Evolutionary conservation across 2,797 vertebrate species (phyloP), one percentile per base, ranked within the genome.

Genomic region (Schizopygopsis malacanthus): DNA sequence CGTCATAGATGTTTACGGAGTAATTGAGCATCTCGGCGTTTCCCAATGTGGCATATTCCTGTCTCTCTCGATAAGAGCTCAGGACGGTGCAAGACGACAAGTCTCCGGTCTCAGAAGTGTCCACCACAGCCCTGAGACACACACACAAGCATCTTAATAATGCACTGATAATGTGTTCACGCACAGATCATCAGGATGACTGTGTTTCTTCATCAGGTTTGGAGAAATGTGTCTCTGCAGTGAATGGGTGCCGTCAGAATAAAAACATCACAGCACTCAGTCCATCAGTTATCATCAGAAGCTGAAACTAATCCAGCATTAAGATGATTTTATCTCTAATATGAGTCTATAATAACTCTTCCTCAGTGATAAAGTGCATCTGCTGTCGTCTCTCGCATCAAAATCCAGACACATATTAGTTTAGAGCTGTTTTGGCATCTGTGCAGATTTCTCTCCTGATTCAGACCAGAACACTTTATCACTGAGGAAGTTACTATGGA

Each of bases 11-110:
- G 89, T 98, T 99, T 11, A 99, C 90, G 0, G 98, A 99, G 90
- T 99, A 99, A 93, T 99, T 99, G 15, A 99, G 92, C 98, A 99
- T 99, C 91, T 99, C 98, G 0, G 97, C 96, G 61, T 95, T 96
- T 89, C 98, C 98, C 85, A 99, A 95, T 2, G 98, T 97, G 79
- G 97, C 96, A 20, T 97, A 98, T 86, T 99, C 97, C 85, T 98
- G 98, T 6, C 93, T 93, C 87, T 99, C 98, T 94, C 89, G 96
- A 93, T 98, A 99, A 76, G 96, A 96, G 89, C 95, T 94, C 87
- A 99, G 90, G 9, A 98, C 96, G 0, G 94, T 97, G 87, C 96
- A 96, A 86, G 94, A 94, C 71, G 92, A 92, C 87, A 99, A 93
- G 59, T 99, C 97, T 82, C 98, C 98, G 61, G 90, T 95, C 92